Evolutionary conservation across 2,113 vertebrate genomes (phyloP).

Genomic region (Oncorhynchus kisutch): DNA sequence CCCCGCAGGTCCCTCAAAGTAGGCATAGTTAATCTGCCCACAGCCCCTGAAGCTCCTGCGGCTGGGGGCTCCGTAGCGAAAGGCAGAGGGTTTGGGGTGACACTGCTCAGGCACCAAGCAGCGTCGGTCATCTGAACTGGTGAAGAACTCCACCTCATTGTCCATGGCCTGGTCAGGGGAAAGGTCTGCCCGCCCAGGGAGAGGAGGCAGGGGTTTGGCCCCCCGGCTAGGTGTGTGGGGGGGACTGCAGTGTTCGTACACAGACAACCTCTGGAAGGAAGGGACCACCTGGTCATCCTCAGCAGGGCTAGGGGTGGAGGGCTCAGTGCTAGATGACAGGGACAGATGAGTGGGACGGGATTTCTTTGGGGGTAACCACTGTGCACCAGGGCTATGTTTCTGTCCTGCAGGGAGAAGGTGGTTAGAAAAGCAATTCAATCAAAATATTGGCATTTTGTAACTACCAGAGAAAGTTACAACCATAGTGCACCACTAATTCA

Average conservation of each 20-base stretch:
- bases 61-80: slow-evolving; percentile 71
- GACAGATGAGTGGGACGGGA: slow-evolving; percentile 67
- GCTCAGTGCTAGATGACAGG: slow-evolving; percentile 64
- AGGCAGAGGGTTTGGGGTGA: slow-evolving; percentile 61
- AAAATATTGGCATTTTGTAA: neutral
- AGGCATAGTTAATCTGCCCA: slow-evolving; percentile 91
- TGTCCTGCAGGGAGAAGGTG: slow-evolving; percentile 68
- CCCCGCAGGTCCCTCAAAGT: slow-evolving; percentile 79
- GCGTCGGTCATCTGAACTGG: slow-evolving; percentile 82
- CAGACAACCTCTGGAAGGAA: slow-evolving; percentile 79
- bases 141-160: slow-evolving; percentile 87
- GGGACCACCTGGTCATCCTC: slow-evolving; percentile 77
- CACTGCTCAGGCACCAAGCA: slow-evolving; percentile 75
- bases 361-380: slow-evolving; percentile 72
- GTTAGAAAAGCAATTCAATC: neutral
- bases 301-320: slow-evolving; percentile 54
- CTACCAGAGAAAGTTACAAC: neutral
- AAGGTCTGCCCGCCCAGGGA: slow-evolving; percentile 75
- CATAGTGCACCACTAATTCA: neutral
- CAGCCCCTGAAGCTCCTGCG: slow-evolving; percentile 85
- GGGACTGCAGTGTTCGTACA: slow-evolving; percentile 76
- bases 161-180: slow-evolving; percentile 79
- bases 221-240: slow-evolving; percentile 81
- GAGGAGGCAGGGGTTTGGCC: slow-evolving; percentile 87
- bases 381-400: slow-evolving; percentile 69